Conservation (phyloP, 1,140 invertebrate species). For the Chrysopa pallens region DNA sequence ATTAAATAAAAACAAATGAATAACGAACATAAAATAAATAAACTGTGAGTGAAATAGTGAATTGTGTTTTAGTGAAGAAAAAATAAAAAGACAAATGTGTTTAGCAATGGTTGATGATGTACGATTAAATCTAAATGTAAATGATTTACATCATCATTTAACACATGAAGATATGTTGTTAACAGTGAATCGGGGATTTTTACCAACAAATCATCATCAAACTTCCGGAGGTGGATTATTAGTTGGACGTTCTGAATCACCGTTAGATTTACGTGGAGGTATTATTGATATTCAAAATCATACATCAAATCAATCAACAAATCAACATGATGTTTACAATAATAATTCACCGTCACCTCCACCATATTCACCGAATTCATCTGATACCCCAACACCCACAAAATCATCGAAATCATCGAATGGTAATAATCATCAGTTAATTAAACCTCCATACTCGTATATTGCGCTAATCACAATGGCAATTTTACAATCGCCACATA, state of each 20-base stretch:
- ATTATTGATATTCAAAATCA: conserved; percentile 2
- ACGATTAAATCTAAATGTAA: too few species aligned
- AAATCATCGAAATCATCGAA: neutral
- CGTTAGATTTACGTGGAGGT: conserved; percentile 18
- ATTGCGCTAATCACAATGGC: conserved; percentile 97
- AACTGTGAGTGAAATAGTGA: too few species aligned
- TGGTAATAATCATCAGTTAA: conserved; percentile 24
- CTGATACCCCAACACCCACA: neutral
- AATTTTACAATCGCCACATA: conserved; percentile 91
- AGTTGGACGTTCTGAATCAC: conserved; percentile 12
- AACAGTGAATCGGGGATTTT: neutral
- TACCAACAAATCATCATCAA: neutral
- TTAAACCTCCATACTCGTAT: conserved; percentile 95
- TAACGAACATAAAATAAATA: too few species aligned
- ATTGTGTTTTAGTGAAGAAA: too few species aligned
- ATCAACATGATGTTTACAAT: too few species aligned
- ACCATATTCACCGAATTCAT: neutral
- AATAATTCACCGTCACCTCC: too few species aligned
- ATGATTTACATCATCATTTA: too few species aligned
- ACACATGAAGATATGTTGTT: too few species aligned
- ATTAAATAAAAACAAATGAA: too few species aligned
- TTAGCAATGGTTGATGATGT: neutral
- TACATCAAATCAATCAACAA: too few species aligned
- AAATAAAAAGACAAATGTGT: neutral
- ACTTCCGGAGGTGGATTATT: too few species aligned